These are phyloP conservation scores for Apostichopus parvimensis DNA, from an alignment of 35 echinoderm and acorn worm genomes.

Conservation along the genomic window DNA sequence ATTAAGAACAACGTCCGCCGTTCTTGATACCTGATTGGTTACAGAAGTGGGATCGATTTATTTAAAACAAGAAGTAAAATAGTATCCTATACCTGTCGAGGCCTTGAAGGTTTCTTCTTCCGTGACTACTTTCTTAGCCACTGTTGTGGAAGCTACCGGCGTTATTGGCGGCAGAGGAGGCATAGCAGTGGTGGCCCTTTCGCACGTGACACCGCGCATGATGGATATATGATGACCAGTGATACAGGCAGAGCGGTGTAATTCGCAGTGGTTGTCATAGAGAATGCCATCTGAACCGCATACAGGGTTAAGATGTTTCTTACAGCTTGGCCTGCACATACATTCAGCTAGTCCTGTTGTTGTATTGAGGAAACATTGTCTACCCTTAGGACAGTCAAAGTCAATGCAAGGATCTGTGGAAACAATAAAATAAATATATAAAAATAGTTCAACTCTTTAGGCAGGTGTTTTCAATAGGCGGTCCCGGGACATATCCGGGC, in stretches of 20 bases:
- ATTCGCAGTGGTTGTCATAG: constrained; percentile 94
- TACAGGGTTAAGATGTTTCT: constrained; percentile 71
- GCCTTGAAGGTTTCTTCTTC: background rate
- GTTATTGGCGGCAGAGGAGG: constrained; percentile 33
- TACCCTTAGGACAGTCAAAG: constrained; percentile 73
- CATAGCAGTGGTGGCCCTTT: constrained; percentile 18
- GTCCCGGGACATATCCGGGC: no score
- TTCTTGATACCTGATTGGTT: no score
- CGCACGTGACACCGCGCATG: constrained; percentile 57
- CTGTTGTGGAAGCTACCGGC: constrained; percentile 13
- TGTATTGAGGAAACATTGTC: constrained; percentile 70
- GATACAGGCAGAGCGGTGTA: constrained; percentile 82
- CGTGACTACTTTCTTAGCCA: background rate
- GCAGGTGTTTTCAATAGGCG: no score
- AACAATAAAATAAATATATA: background rate
- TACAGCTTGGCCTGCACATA: constrained; percentile 67
- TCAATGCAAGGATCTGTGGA: constrained; percentile 60
- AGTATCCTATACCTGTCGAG: background rate
- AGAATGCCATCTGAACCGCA: constrained; percentile 88
- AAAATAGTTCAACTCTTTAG: background rate
- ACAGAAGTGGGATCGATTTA: no score
- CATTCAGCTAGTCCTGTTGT: constrained; percentile 65
- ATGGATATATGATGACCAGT: constrained; percentile 62
- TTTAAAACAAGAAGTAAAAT: background rate
- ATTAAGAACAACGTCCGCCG: no score